These are phyloP conservation scores for Corythaixoides concolor DNA, from an alignment of 2,113 vertebrate species.

Conservation along the genomic window DNA sequence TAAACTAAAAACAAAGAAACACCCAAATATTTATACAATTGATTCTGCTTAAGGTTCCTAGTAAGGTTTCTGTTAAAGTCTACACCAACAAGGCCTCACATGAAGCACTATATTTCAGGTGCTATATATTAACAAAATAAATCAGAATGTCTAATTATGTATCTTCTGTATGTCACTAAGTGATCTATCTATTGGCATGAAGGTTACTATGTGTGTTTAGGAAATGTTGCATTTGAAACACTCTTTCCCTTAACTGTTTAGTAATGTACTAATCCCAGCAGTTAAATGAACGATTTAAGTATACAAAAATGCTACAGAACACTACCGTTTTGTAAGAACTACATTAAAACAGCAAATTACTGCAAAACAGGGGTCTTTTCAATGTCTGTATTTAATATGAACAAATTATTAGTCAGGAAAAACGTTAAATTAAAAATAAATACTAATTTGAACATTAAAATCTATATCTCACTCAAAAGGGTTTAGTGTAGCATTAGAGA, in stretches of 20 bases:
- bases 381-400: neutral
- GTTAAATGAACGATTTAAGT: neutral
- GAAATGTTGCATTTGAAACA: neutral
- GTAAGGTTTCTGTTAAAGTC: neutral
- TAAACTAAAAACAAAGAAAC: conserved; percentile 28
- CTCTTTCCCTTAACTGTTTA: neutral
- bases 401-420: neutral
- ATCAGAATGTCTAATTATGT: neutral
- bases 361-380: neutral
- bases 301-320: neutral
- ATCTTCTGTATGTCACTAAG: neutral
- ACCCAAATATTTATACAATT: neutral
- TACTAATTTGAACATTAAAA: conserved; percentile 1
- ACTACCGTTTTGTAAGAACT: neutral
- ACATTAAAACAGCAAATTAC: neutral
- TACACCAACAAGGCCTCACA: neutral
- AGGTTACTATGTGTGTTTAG: neutral
- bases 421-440: neutral
- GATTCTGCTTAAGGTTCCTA: neutral
- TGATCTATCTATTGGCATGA: neutral
- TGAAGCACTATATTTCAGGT: neutral
- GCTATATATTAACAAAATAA: conserved; percentile 9
- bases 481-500: conserved; percentile 18
- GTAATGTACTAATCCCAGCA: neutral
- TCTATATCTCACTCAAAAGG: neutral